Evolutionary conservation across 2,797 vertebrate genomes (phyloP).

Genomic region (Ataeniobius toweri): DNA sequence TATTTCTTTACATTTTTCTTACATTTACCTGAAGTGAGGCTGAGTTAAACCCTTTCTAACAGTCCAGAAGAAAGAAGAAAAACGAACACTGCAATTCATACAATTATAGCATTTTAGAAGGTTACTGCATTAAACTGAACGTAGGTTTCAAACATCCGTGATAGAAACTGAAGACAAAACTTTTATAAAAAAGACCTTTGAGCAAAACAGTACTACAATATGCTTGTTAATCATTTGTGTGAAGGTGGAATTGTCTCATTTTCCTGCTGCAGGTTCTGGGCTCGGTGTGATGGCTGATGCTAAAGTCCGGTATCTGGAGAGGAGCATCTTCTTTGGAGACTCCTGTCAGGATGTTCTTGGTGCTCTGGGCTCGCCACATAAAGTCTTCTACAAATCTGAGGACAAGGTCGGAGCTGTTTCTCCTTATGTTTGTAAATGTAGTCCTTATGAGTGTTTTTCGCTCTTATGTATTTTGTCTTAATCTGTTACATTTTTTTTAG

Average conservation of each 20-base stretch:
- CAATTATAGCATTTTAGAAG: background rate
- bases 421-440: background rate
- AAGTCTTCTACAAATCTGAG: constrained; percentile 98
- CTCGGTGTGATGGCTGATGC: constrained; percentile 90
- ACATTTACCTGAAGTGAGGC: background rate
- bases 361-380: constrained; percentile 94
- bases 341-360: constrained; percentile 97
- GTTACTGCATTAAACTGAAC: background rate
- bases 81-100: background rate
- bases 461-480: background rate
- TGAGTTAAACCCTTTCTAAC: background rate
- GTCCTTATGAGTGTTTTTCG: background rate
- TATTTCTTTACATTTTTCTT: background rate
- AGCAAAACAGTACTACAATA: background rate
- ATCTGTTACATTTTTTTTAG: background rate
- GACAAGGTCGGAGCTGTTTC: constrained; percentile 86
- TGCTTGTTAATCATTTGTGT: background rate
- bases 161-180: too few species aligned
- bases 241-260: background rate
- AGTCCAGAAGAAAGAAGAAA: background rate
- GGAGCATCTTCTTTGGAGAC: constrained; percentile 94
- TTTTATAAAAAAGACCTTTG: too few species aligned
- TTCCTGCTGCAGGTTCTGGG: constrained; percentile 83
- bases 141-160: too few species aligned
- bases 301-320: constrained; percentile 91